Evolutionary conservation across 2,113 vertebrate species (phyloP), one percentile per base, ranked within the genome.

Genomic region (Gymnarchus niloticus): DNA sequence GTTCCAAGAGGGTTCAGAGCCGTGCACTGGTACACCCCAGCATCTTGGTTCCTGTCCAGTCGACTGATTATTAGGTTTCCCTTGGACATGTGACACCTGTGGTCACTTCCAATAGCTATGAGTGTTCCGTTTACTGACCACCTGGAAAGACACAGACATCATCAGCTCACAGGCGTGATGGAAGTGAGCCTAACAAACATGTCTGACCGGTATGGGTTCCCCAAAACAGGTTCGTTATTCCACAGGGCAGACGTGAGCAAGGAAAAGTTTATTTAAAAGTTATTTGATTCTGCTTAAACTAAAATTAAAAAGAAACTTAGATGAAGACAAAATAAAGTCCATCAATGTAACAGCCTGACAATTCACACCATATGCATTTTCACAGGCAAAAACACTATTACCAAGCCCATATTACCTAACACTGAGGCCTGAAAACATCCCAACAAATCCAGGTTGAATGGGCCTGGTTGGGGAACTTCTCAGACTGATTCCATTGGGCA

Each of bases 41-140:
- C 88, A 88, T 96, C 96, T 92, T 95, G 92, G 85, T 94, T 93
- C 90, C 94, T 92, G 90, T 94, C 94, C 90, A 95, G 94, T 84
- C 92, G 91, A 85, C 91, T 91, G 90, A 97, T 93, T 91, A 96
- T 93, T 86, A 97, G 95, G 91, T 92, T 95, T 87, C 95, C 96
- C 89, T 93, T 93, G 87, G 90, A 94, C 93, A 95, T 88, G 88
- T 90, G 94, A 92, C 94, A 95, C 90, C 92, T 94, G 91, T 94
- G 93, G 90, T 95, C 93, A 90, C 91, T 91, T 87, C 87, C 92
- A 83, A 92, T 94, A 93, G 96, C 94, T 89, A 97, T 94, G 88
- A 93, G 89, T 73, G 95, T 96, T 90, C 95, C 96, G 88, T 97
- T 97, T 91, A 96, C 94, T 88, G 94, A 95, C 96, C 96, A 97